phyloP scores from a whole-genome alignment of 2,888 invertebrate genomes.

The Oscheius onirici region DNA sequence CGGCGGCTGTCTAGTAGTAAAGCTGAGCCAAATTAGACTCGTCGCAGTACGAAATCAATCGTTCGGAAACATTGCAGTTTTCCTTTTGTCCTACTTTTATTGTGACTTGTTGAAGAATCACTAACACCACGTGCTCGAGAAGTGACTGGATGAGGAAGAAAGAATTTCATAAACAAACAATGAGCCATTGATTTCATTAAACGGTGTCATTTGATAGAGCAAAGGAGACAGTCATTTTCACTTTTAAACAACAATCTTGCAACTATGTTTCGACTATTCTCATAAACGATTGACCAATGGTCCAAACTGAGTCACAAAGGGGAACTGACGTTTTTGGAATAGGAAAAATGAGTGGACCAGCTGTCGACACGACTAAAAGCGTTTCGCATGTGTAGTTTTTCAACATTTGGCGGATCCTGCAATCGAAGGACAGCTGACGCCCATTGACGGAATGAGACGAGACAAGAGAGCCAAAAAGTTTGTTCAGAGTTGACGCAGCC shows the following conservation, averaged over 20 bases:
- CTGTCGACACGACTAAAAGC: slow-evolving; percentile 16
- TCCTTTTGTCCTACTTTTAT: not conserved
- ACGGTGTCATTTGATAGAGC: no score
- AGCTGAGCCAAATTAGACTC: not conserved
- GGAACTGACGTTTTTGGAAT: no score
- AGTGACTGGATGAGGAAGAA: no score
- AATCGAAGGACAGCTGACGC: slow-evolving; percentile 14
- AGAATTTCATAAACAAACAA: no score
- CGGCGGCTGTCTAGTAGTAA: no score
- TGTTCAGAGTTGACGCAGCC: not conserved
- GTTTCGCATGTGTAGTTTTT: slow-evolving; percentile 20
- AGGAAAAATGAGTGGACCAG: not conserved
- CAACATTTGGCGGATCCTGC: slow-evolving; percentile 4
- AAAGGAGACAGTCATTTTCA: no score
- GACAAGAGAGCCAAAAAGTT: slow-evolving; percentile 22
- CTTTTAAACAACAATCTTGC: no score
- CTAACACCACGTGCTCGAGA: not conserved
- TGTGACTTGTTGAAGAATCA: not conserved
- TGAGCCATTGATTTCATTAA: no score
- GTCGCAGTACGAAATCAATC: not conserved
- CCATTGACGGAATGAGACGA: slow-evolving; percentile 13
- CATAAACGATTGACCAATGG: no score
- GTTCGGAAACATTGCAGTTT: not conserved
- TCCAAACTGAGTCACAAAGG: no score
- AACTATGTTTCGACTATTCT: no score